Percentiles rank a stretch among this genome's conserved stretches.
Evolutionary conservation across 1,140 invertebrate genomes (phyloP).

Genomic region (Brachionus sp.): DNA sequence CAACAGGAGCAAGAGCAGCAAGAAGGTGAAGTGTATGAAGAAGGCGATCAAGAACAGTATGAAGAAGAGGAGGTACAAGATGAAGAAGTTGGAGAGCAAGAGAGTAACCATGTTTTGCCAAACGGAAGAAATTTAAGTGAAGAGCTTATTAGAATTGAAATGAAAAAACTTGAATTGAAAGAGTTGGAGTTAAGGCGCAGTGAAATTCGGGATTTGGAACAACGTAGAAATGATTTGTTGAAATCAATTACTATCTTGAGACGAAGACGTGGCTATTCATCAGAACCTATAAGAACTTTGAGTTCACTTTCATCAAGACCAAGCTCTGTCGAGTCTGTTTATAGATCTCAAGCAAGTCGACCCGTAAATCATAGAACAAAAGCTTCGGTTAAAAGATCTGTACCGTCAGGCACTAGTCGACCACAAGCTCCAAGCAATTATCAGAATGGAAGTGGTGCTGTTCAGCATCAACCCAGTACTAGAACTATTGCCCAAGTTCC

Average conservation of each 20-base stretch:
- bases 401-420: not conserved
- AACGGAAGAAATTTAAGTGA: not conserved
- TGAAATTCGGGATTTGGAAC: not conserved
- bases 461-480: not conserved
- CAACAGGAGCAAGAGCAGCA: not conserved
- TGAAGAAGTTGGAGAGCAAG: not conserved
- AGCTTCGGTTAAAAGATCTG: not conserved
- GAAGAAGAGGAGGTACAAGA: not conserved
- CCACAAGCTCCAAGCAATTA: not conserved
- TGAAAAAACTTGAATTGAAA: constrained; percentile 13
- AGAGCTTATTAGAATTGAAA: not conserved
- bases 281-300: not conserved
- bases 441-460: not conserved
- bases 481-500: not conserved
- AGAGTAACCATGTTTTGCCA: not conserved
- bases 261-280: not conserved
- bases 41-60: not conserved
- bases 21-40: not conserved
- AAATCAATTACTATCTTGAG: not conserved
- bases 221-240: not conserved
- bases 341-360: not conserved
- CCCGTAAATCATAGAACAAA: not conserved
- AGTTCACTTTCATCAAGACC: not conserved
- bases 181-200: not conserved
- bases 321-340: not conserved